These are phyloP conservation scores for Spilosoma lubricipeda DNA, from an alignment of 2,888 invertebrate species.

Conservation along the genomic window DNA sequence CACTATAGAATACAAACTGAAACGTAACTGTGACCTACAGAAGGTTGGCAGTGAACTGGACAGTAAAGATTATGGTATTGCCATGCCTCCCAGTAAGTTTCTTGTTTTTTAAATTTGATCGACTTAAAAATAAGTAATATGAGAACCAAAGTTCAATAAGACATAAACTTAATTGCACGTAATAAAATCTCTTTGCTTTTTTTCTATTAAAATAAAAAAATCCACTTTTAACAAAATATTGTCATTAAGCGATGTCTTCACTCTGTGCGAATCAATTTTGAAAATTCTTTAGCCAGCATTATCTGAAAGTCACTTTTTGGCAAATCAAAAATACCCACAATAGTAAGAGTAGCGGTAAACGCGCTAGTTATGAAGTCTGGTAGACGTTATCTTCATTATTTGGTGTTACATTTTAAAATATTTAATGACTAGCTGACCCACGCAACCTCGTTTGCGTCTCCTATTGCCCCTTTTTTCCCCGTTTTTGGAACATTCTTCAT, in stretches of 20 bases:
- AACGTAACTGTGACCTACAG: constrained; percentile 92
- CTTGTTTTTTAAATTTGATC: not conserved
- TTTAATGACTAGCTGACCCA: too few species aligned
- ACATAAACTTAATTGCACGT: not conserved
- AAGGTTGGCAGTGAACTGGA: constrained; percentile 94
- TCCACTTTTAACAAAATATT: not conserved
- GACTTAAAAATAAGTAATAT: not conserved
- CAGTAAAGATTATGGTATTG: constrained; percentile 94
- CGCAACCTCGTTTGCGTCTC: too few species aligned
- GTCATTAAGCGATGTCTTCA: not conserved
- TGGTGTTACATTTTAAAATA: too few species aligned
- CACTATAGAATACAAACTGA: constrained; percentile 95
- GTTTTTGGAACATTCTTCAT: too few species aligned
- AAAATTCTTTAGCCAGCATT: too few species aligned
- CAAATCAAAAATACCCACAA: too few species aligned
- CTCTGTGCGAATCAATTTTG: not conserved
- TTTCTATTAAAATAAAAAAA: not conserved
- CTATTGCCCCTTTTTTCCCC: too few species aligned
- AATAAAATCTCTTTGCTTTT: not conserved
- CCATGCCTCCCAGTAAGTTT: constrained; percentile 92
- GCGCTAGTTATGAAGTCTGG: too few species aligned
- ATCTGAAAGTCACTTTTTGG: too few species aligned
- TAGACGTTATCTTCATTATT: too few species aligned
- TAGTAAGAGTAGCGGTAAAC: too few species aligned
- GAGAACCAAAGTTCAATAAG: not conserved